Evolutionary conservation across 2,113 vertebrate genomes (phyloP).

Genomic region (Menidia beryllina): DNA sequence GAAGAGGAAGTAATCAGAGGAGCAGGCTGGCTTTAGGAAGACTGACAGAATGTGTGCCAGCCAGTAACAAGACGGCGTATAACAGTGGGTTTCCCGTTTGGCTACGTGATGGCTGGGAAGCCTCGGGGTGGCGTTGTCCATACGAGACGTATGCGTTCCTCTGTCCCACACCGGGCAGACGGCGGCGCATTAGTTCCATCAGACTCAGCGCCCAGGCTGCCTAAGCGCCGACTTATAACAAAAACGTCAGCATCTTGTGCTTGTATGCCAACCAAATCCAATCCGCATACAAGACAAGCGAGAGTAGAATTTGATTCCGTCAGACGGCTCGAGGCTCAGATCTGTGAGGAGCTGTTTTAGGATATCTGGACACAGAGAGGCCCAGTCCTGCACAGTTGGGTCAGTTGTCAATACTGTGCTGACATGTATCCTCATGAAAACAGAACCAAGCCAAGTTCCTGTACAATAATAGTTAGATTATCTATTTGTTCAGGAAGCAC

Average conservation of each 20-base stretch:
- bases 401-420: not conserved
- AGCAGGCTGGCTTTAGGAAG: conserved; percentile 68
- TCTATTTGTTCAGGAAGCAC: too few species aligned
- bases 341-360: too few species aligned
- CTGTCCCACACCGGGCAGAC: conserved; percentile 72
- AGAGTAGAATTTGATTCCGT: conserved; percentile 61
- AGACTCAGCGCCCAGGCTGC: conserved; percentile 61
- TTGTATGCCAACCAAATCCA: conserved; percentile 49
- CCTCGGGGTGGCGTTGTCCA: conserved; percentile 67
- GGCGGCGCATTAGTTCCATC: conserved; percentile 79
- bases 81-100: conserved; percentile 56
- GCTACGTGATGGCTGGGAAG: conserved; percentile 59
- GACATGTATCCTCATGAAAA: too few species aligned
- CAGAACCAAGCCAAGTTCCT: too few species aligned
- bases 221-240: conserved; percentile 71
- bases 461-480: too few species aligned
- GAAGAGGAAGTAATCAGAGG: conserved; percentile 79
- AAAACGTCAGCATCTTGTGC: conserved; percentile 37
- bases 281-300: too few species aligned
- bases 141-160: conserved; percentile 64
- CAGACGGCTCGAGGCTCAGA: too few species aligned
- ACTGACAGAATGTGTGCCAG: conserved; percentile 80
- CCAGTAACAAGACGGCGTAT: conserved; percentile 76
- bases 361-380: too few species aligned
- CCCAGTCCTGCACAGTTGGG: not conserved